Evolutionary conservation across 2,113 vertebrate genomes (phyloP).

Genomic region (Amphiprion percula): DNA sequence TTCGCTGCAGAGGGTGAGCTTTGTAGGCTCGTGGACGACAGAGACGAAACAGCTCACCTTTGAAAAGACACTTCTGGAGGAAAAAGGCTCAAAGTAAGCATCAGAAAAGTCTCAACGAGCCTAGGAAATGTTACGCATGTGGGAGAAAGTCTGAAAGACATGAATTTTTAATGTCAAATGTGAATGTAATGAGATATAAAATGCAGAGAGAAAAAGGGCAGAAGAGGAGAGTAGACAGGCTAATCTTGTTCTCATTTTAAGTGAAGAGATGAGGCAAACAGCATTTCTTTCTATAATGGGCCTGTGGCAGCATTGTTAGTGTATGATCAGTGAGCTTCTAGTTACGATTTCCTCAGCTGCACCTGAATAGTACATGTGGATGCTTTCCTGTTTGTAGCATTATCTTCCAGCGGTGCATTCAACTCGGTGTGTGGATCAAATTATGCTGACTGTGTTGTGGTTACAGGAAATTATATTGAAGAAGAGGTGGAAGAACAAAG

Average conservation of each 20-base stretch:
- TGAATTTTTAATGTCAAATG: conserved; percentile 19
- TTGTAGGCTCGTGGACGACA: neutral
- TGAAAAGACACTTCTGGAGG: neutral
- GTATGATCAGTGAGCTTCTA: neutral
- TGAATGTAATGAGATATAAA: conserved; percentile 15
- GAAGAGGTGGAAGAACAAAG: neutral
- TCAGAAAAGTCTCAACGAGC: neutral
- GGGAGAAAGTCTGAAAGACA: conserved; percentile 10
- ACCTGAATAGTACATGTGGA: neutral
- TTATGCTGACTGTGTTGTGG: neutral
- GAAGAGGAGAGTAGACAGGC: neutral
- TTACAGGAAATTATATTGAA: conserved; percentile 2
- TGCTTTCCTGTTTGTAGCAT: neutral
- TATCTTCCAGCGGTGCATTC: neutral
- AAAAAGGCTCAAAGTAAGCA: neutral
- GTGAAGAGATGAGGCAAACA: conserved; percentile 4
- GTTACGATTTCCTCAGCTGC: neutral
- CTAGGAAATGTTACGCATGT: neutral
- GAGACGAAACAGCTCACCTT: conserved; percentile 2
- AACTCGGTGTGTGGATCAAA: neutral
- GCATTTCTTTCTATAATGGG: conserved; percentile 6
- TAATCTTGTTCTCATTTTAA: conserved; percentile 17
- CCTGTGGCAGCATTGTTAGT: neutral
- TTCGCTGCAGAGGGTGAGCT: neutral
- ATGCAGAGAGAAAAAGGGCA: conserved; percentile 8